Conservation (phyloP, 2,797 vertebrate species). For the Ptychadena robeensis region DNA sequence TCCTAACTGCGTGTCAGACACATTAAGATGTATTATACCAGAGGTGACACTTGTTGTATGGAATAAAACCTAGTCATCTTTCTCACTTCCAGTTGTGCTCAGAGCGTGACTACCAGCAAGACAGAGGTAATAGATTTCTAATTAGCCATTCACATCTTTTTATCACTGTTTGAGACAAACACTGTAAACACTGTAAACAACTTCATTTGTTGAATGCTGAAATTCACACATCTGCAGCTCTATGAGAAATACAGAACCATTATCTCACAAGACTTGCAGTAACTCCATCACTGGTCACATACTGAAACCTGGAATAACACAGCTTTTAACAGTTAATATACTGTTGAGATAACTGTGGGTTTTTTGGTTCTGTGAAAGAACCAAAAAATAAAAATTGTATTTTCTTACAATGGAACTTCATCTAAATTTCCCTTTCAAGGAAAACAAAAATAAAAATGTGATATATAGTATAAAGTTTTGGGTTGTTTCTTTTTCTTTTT, state of each 20-base stretch:
- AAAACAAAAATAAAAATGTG: no score
- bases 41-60: slow-evolving; percentile 21
- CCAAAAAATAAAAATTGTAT: not conserved
- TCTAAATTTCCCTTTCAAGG: not conserved
- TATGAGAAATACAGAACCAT: slow-evolving; percentile 24
- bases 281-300: slow-evolving; percentile 2
- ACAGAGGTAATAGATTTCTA: slow-evolving; percentile 57
- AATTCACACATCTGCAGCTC: slow-evolving; percentile 42
- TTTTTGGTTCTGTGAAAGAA: no score
- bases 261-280: slow-evolving; percentile 1
- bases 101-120: slow-evolving; percentile 55
- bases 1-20: slow-evolving; percentile 14
- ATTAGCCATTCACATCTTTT: slow-evolving; percentile 54
- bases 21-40: slow-evolving; percentile 33
- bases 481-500: no score
- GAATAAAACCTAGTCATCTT: slow-evolving; percentile 44
- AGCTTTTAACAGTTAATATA: not conserved
- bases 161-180: slow-evolving; percentile 58
- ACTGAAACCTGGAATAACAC: not conserved
- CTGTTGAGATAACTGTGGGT: no score
- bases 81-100: slow-evolving; percentile 55
- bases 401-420: not conserved
- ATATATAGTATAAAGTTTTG: no score
- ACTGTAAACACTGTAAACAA: slow-evolving; percentile 54
- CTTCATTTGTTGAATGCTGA: slow-evolving; percentile 50